Conservation (phyloP, 1,140 invertebrate species). For the Radopholus similis region DNA sequence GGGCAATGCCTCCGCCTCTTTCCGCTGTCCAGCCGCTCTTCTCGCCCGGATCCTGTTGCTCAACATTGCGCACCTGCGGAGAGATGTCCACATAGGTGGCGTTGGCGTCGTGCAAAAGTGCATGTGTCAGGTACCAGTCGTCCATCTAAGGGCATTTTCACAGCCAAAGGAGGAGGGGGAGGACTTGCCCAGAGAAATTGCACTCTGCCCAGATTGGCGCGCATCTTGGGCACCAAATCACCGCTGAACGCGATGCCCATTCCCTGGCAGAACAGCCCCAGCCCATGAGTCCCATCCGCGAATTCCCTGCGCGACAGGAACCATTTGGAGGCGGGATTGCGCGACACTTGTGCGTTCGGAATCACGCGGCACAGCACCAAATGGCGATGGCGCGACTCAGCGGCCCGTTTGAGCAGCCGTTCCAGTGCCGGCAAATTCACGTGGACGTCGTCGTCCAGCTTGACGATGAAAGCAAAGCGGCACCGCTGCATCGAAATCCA, state of each 20-base stretch:
- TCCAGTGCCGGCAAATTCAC: no score
- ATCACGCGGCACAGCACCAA: conserved; percentile 35
- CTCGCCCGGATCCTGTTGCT: no score
- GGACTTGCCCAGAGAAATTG: conserved; percentile 37
- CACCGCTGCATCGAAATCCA: no score
- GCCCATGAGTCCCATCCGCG: conserved; percentile 20
- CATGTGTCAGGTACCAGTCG: conserved; percentile 42
- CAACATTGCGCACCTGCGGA: conserved; percentile 19
- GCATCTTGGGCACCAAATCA: conserved; percentile 19
- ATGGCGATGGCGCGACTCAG: no score
- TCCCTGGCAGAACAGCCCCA: conserved; percentile 41
- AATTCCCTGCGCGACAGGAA: not conserved
- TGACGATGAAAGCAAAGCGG: no score
- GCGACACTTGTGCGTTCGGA: conserved; percentile 24
- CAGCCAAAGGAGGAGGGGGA: no score
- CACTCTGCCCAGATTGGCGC: conserved; percentile 18
- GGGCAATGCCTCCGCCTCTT: not conserved
- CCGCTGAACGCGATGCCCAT: conserved; percentile 39
- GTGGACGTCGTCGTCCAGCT: no score
- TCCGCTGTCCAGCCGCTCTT: not conserved
- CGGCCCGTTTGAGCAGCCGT: no score
- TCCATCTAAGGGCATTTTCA: conserved; percentile 35
- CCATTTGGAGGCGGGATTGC: conserved; percentile 41
- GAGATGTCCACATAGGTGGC: conserved; percentile 36
- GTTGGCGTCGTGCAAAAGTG: conserved; percentile 22